Conservation (phyloP, 2,888 invertebrate genomes). For the Trissoscelio sp. region DNA sequence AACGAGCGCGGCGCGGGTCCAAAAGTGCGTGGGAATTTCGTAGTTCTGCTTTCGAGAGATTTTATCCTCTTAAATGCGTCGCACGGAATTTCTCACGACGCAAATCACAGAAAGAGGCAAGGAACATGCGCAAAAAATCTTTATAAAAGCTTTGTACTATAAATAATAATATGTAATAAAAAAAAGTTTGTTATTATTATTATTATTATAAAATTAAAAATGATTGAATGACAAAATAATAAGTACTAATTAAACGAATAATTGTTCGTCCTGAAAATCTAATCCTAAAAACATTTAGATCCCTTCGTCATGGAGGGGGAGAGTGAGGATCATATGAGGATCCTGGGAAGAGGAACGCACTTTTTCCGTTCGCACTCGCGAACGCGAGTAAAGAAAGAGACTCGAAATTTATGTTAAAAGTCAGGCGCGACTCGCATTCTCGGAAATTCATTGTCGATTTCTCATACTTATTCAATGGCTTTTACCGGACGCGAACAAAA, state of each 20-base stretch:
- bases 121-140: too few relatives aligned
- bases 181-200: too few relatives aligned
- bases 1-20: constrained; percentile 46
- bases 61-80: constrained; percentile 71
- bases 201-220: too few relatives aligned
- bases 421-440: constrained; percentile 74
- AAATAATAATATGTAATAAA: too few relatives aligned
- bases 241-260: too few relatives aligned
- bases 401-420: constrained; percentile 79
- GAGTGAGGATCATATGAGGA: constrained; percentile 71
- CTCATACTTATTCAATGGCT: constrained; percentile 77
- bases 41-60: constrained; percentile 69
- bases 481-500: constrained; percentile 62
- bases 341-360: constrained; percentile 73
- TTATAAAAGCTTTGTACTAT: too few relatives aligned
- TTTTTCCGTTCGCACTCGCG: constrained; percentile 72
- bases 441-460: constrained; percentile 80
- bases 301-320: constrained; percentile 68
- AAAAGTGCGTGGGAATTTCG: constrained; percentile 71
- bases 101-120: too few relatives aligned
- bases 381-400: constrained; percentile 58
- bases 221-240: too few relatives aligned
- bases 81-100: constrained; percentile 69
- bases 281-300: constrained; percentile 25
- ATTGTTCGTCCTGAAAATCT: not conserved